phyloP scores from a whole-genome alignment of 2,888 invertebrate species.

The Diaperis boleti region DNA sequence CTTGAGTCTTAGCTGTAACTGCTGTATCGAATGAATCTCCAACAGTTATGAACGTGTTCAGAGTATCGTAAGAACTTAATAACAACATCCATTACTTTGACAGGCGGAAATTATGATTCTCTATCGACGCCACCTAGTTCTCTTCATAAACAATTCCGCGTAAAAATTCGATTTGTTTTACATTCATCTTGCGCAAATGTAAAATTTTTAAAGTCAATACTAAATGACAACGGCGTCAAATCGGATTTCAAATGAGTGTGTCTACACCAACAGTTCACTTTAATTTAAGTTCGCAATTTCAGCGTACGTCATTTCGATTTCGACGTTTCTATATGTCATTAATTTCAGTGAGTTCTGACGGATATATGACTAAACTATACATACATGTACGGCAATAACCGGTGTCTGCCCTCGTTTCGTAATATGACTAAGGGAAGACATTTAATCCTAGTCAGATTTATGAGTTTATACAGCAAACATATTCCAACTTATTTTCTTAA shows the following conservation, averaged over 20 bases:
- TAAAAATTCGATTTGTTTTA: slow-evolving; percentile 44
- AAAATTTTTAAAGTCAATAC: not conserved
- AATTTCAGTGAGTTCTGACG: not conserved
- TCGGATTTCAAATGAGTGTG: not conserved
- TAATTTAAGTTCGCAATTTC: not conserved
- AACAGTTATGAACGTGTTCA: slow-evolving; percentile 40
- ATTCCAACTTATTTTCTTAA: too few relatives aligned
- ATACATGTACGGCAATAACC: too few relatives aligned
- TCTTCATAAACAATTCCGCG: slow-evolving; percentile 46
- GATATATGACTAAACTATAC: not conserved
- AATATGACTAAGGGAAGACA: too few relatives aligned
- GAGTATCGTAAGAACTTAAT: slow-evolving; percentile 48
- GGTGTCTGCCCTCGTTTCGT: too few relatives aligned
- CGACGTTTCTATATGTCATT: not conserved
- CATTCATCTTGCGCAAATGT: not conserved
- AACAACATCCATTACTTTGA: slow-evolving; percentile 58
- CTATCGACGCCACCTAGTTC: slow-evolving; percentile 52
- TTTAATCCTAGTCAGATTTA: too few relatives aligned
- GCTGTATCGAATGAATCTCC: slow-evolving; percentile 34
- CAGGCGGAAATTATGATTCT: slow-evolving; percentile 57
- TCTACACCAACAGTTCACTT: not conserved
- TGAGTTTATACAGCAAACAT: too few relatives aligned
- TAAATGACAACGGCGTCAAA: not conserved
- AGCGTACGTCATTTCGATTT: not conserved
- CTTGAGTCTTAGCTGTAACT: too few relatives aligned